Evolutionary conservation across 2,113 vertebrate genomes (phyloP).

Genomic region (Clinocottus analis): DNA sequence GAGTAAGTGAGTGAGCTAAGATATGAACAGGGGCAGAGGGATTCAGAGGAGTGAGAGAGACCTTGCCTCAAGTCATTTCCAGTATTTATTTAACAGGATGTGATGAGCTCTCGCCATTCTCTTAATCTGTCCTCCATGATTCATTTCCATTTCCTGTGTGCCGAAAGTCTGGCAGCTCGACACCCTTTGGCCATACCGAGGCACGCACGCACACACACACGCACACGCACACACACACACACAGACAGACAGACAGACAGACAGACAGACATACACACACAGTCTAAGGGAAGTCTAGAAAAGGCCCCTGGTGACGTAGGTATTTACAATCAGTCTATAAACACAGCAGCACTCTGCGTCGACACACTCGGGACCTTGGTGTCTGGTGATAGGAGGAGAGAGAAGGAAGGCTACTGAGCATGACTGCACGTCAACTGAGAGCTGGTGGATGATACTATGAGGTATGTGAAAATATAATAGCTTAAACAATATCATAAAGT

Average conservation of each 20-base stretch:
- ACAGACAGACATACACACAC: conserved; percentile 55
- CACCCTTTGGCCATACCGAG: conserved; percentile 54
- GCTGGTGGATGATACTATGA: conserved; percentile 7
- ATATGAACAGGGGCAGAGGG: conserved; percentile 30
- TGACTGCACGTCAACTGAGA: conserved; percentile 11
- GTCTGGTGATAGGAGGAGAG: conserved; percentile 26
- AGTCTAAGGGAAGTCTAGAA: too few relatives aligned
- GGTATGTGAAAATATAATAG: conserved; percentile 1
- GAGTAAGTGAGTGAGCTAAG: conserved; percentile 31
- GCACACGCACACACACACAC: conserved; percentile 14
- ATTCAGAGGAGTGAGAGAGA: conserved; percentile 31
- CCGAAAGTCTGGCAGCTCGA: conserved; percentile 58
- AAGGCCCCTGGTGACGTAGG: conserved; percentile 32
- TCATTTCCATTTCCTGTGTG: conserved; percentile 77
- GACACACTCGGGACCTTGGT: conserved; percentile 12
- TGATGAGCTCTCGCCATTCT: conserved; percentile 76
- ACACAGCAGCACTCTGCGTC: conserved; percentile 27
- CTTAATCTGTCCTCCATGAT: conserved; percentile 79
- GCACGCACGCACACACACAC: conserved; percentile 52
- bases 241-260: conserved; percentile 15
- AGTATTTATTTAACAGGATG: conserved; percentile 77
- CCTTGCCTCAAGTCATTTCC: conserved; percentile 72
- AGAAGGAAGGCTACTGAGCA: conserved; percentile 16
- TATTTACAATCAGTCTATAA: conserved; percentile 59
- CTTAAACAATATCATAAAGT: conserved; percentile 6